Evolutionary conservation across 2,888 invertebrate species (phyloP).

Genomic region (Parnassius apollo): DNA sequence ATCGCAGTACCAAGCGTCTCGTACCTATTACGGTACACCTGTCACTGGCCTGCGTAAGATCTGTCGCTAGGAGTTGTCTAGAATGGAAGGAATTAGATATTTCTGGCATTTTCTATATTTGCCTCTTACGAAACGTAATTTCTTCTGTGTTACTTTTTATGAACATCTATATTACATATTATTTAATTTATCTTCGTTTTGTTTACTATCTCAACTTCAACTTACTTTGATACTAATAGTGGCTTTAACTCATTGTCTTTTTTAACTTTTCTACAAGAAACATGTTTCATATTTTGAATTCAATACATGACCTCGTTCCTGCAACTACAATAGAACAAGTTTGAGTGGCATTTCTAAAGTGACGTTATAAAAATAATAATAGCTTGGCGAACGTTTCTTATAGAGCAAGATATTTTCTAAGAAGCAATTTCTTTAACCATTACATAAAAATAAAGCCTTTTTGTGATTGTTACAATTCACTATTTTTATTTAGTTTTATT

Average conservation of each 20-base stretch:
- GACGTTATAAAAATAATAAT: conserved; percentile 23
- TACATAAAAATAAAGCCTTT: neutral
- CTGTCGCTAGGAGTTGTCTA: too few relatives aligned
- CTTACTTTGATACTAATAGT: neutral
- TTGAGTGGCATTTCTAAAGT: conserved; percentile 19
- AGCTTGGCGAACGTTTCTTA: conserved; percentile 15
- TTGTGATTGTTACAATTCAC: neutral
- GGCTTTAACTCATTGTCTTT: neutral
- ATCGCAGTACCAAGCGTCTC: too few relatives aligned
- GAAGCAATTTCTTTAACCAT: conserved; percentile 14
- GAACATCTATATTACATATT: too few relatives aligned
- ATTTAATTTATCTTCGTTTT: too few relatives aligned
- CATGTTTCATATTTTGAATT: neutral
- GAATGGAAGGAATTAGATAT: too few relatives aligned
- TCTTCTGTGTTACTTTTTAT: too few relatives aligned
- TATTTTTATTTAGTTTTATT: too few relatives aligned
- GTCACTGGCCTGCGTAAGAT: too few relatives aligned
- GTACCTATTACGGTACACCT: too few relatives aligned
- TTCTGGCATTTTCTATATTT: too few relatives aligned
- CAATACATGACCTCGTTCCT: conserved; percentile 4
- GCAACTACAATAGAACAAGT: conserved; percentile 9
- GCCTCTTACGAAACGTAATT: too few relatives aligned
- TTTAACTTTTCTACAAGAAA: neutral
- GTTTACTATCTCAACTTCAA: too few relatives aligned
- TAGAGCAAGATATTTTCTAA: conserved; percentile 7